Conservation (phyloP, 2,888 invertebrate species). For the Macropis europaea region DNA sequence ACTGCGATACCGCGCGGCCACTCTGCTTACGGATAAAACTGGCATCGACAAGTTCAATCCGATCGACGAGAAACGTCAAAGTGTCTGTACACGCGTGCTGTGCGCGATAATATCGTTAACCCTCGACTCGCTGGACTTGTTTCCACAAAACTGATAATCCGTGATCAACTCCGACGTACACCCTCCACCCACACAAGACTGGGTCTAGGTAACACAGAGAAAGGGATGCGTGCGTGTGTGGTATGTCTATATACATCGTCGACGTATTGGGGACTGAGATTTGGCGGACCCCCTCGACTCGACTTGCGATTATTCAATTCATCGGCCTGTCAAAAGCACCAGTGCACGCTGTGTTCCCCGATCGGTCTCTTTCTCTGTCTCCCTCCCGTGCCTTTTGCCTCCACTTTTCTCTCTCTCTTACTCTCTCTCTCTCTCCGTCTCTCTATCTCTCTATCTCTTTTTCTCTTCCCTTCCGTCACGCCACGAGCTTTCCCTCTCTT, state of each 20-base stretch:
- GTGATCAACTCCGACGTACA: conserved; percentile 51
- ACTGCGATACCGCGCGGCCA: background rate
- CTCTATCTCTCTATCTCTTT: conserved; percentile 25
- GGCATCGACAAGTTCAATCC: conserved; percentile 26
- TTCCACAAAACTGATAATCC: conserved; percentile 63
- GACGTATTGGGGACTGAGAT: conserved; percentile 78
- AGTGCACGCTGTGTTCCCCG: conserved; percentile 78
- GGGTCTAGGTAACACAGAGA: conserved; percentile 1
- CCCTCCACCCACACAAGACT: background rate
- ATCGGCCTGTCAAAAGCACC: conserved; percentile 81
- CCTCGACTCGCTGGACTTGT: conserved; percentile 49
- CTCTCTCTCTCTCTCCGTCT: conserved; percentile 32
- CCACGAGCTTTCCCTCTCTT: conserved; percentile 10
- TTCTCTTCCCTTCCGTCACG: conserved; percentile 20
- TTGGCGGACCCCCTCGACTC: conserved; percentile 79
- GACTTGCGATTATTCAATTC: conserved; percentile 81
- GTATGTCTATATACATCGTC: conserved; percentile 60
- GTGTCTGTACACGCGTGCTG: conserved; percentile 37
- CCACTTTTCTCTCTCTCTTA: conserved; percentile 49
- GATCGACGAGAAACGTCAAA: conserved; percentile 52
- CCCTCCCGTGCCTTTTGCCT: conserved; percentile 57
- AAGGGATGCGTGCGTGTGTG: conserved; percentile 8
- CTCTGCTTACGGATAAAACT: conserved; percentile 9
- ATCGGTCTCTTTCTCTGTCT: conserved; percentile 65
- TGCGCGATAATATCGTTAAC: conserved; percentile 58